Evolutionary conservation across 2,888 invertebrate genomes (phyloP).

Genomic region (Carterocephalus palaemon): DNA sequence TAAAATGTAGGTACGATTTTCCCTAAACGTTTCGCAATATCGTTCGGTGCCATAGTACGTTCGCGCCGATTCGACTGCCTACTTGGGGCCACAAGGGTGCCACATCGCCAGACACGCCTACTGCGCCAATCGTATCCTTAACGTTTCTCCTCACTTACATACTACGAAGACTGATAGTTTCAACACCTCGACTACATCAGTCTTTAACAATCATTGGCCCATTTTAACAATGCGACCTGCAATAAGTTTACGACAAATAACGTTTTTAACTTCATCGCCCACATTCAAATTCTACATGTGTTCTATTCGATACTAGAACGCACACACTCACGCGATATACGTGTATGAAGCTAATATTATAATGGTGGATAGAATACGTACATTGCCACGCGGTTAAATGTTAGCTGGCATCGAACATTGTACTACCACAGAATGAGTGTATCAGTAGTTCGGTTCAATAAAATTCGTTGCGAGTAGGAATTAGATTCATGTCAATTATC

Average conservation of each 20-base stretch:
- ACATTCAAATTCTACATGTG: slow-evolving; percentile 34
- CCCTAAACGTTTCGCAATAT: slow-evolving; percentile 56
- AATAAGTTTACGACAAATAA: slow-evolving; percentile 48
- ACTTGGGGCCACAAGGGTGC: slow-evolving; percentile 70
- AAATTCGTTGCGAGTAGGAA: neutral
- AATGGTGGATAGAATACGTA: slow-evolving; percentile 33
- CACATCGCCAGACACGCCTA: slow-evolving; percentile 58
- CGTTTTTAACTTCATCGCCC: slow-evolving; percentile 44
- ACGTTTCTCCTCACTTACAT: slow-evolving; percentile 16
- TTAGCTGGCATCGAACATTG: slow-evolving; percentile 37
- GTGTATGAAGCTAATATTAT: slow-evolving; percentile 31
- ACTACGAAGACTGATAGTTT: slow-evolving; percentile 10
- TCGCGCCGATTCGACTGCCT: slow-evolving; percentile 51
- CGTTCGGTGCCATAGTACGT: slow-evolving; percentile 38
- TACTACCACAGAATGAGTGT: slow-evolving; percentile 20
- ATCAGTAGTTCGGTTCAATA: slow-evolving; percentile 2
- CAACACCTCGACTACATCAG: too few relatives aligned
- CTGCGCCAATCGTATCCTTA: slow-evolving; percentile 34
- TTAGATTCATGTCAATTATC: too few relatives aligned
- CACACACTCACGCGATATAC: slow-evolving; percentile 38
- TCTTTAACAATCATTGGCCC: too few relatives aligned
- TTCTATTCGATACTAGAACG: slow-evolving; percentile 32
- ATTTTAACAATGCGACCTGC: slow-evolving; percentile 21
- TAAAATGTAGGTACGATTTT: slow-evolving; percentile 37
- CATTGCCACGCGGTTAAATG: slow-evolving; percentile 36